Conservation (phyloP, 2,797 vertebrate species). For the Dryobates pubescens region DNA sequence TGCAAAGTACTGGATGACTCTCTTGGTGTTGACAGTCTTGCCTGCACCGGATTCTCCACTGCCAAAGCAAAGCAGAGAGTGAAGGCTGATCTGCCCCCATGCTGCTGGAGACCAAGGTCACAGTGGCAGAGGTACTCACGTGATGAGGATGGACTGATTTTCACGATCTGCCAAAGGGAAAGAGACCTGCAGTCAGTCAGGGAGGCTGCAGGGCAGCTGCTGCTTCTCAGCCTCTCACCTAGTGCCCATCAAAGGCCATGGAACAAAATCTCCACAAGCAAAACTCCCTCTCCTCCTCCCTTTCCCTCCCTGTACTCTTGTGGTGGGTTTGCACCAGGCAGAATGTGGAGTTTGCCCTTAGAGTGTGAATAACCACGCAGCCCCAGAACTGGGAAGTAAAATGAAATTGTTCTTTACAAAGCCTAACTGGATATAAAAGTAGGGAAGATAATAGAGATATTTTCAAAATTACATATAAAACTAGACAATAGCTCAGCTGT, state of each 20-base stretch:
- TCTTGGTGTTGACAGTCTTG: conserved; percentile 92
- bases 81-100: background rate
- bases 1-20: conserved; percentile 93
- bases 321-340: too few species aligned
- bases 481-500: too few species aligned
- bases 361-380: too few species aligned
- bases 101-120: background rate
- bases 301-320: background rate
- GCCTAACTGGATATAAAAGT: too few species aligned
- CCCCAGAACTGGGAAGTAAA: too few species aligned
- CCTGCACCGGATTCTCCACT: conserved; percentile 92
- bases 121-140: conserved; percentile 73
- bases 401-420: too few species aligned
- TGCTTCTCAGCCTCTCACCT: background rate
- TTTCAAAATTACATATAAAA: too few species aligned
- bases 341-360: too few species aligned
- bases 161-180: conserved; percentile 78
- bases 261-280: background rate
- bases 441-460: too few species aligned
- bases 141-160: conserved; percentile 89
- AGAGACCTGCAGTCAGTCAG: conserved; percentile 6
- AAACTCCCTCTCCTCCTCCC: background rate
- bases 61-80: background rate
- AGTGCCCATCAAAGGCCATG: background rate
- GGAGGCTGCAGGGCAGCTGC: background rate